Evolutionary conservation across 2,113 vertebrate genomes (phyloP), one percentile per base, ranked within the genome.

Genomic region (Theristicus caerulescens): DNA sequence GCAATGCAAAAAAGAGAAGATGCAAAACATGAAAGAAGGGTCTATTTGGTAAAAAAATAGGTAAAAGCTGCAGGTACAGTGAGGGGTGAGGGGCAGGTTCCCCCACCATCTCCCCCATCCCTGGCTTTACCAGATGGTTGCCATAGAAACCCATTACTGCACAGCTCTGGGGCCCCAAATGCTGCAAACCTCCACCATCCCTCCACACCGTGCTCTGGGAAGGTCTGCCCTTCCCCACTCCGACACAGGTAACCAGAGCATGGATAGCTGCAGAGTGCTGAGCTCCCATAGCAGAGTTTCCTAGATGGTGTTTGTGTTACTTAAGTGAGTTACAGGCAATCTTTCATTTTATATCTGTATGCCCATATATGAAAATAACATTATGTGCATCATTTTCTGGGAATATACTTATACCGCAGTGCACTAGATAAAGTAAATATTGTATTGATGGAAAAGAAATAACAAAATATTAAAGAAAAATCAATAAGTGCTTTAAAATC

Each of bases 231-330:
- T 36, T 12, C 55, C 49, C 72, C 46, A 6, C 16, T 3, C 8
- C 9, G 1, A 11, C 42, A 4, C 1, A 0, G 13, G 1, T 21
- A 38, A 8, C 0, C 7, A 0, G n/a, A 11, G 49, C 9, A 0
- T 4, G 25, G 59, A 8, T 0, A 11, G 74, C 78, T 58, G 64
- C 77, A 2, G 57, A 42, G 47, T 2, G 15, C 90, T 10, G 18
- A 40, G 79, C 66, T 58, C 22, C 0, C 2, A 6, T 0, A 16
- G 46, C 59, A 42, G 7, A 40, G 27, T 10, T 62, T 54, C 87
- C 82, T 40, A 21, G 5, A 1, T 1, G 19, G 4, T 9, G 25
- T 6, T 40, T 1, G 46, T 8, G 13, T 0, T 10, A 17, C 61
- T 59, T 6, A 52, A 44, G 34, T 6, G 46, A 88, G 64, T 57